These are phyloP conservation scores for Apis dorsata DNA, from an alignment of 1,140 invertebrate species.

Conservation along the genomic window DNA sequence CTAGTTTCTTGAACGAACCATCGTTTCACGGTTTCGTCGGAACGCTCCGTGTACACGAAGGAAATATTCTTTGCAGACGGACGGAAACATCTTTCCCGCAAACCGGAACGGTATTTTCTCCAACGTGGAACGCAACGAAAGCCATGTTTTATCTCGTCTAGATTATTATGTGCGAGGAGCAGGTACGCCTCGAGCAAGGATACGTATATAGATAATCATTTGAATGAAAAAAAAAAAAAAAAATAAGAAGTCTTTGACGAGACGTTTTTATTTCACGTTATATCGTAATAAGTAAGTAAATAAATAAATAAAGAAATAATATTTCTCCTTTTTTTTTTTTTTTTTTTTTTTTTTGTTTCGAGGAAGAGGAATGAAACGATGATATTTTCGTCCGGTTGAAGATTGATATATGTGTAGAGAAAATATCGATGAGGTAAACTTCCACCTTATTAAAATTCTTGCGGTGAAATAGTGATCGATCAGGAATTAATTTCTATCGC, in stretches of 20 bases:
- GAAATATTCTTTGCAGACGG: not conserved
- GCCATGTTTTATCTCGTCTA: not conserved
- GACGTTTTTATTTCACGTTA: not conserved
- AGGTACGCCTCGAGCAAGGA: not conserved
- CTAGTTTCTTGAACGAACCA: constrained; percentile 5
- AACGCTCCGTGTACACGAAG: not conserved
- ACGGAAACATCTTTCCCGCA: not conserved
- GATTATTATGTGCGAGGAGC: constrained; percentile 31
- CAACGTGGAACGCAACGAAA: constrained; percentile 2
- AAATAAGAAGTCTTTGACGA: not conserved
- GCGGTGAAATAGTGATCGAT: not conserved
- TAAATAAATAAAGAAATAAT: not conserved
- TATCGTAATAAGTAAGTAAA: not conserved
- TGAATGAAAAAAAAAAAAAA: not conserved
- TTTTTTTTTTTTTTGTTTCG: no score
- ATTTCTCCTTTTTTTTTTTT: no score
- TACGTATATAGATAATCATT: not conserved
- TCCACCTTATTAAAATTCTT: constrained; percentile 11
- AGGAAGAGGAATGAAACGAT: not conserved
- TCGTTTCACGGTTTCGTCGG: constrained; percentile 18
- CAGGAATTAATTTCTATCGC: constrained; percentile 13
- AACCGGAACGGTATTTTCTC: not conserved
- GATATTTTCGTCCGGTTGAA: not conserved
- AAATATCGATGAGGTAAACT: not conserved
- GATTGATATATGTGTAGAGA: not conserved